A percentile compares a stretch with the other conserved stretches of the same genome.
Conservation (phyloP, 2,888 invertebrate species). For the Oasisia sp. region DNA sequence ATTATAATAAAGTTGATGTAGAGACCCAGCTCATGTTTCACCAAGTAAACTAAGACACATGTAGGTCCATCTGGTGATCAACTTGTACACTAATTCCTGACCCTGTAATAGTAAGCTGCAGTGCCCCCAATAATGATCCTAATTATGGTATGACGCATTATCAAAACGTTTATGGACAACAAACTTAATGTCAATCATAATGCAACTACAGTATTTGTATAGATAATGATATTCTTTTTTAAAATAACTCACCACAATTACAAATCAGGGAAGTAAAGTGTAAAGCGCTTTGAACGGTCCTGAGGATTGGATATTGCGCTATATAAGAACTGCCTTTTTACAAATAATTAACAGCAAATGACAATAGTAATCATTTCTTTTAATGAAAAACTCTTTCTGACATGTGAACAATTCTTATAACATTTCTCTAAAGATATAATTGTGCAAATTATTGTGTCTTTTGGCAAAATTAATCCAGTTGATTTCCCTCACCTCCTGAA, state of each 20-base stretch:
- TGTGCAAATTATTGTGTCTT: too few species aligned
- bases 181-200: not conserved
- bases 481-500: slow-evolving; percentile 17
- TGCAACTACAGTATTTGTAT: not conserved
- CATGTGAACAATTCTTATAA: too few species aligned
- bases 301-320: too few species aligned
- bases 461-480: too few species aligned
- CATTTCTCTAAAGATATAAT: too few species aligned
- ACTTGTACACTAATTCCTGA: not conserved
- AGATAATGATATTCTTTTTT: not conserved
- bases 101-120: not conserved
- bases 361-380: too few species aligned
- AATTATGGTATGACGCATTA: not conserved
- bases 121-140: not conserved
- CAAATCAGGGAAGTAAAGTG: too few species aligned
- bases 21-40: too few species aligned
- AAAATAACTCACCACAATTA: not conserved
- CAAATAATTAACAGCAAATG: too few species aligned
- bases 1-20: not conserved
- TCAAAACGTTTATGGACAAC: not conserved
- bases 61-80: slow-evolving; percentile 13
- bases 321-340: too few species aligned
- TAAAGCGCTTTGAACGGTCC: too few species aligned
- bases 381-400: too few species aligned
- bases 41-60: not conserved